These are phyloP conservation scores for Bombus waltoni DNA, from an alignment of 1,140 invertebrate genomes.

Conservation along the genomic window DNA sequence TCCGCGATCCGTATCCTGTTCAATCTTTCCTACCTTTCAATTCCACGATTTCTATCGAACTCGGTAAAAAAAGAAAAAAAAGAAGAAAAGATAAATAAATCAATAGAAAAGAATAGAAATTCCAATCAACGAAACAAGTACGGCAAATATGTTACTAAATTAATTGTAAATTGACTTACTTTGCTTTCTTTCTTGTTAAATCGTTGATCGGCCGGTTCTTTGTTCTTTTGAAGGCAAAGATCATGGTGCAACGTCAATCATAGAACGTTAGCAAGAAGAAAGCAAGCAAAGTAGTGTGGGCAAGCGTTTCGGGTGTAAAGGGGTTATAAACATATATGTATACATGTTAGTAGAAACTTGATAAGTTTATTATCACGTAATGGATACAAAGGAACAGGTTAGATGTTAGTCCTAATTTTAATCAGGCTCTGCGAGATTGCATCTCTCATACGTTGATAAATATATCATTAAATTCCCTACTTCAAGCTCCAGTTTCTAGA, in stretches of 20 bases:
- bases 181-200: constrained; percentile 58
- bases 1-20: not conserved
- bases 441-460: not conserved
- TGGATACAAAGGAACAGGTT: constrained; percentile 74
- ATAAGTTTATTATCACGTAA: constrained; percentile 78
- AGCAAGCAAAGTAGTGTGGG: constrained; percentile 59
- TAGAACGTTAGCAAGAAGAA: constrained; percentile 43
- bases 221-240: not conserved
- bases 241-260: not conserved
- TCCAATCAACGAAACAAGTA: too few relatives aligned
- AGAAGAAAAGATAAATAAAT: not conserved
- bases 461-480: not conserved
- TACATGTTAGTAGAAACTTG: constrained; percentile 77
- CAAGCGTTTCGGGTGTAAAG: constrained; percentile 36
- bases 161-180: constrained; percentile 14
- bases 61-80: not conserved
- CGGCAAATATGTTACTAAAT: not conserved
- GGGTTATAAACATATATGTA: constrained; percentile 66
- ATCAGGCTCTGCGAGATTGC: constrained; percentile 9
- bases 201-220: not conserved
- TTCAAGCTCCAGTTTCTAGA: not conserved
- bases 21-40: constrained; percentile 8
- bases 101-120: not conserved
- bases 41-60: not conserved
- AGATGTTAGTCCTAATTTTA: constrained; percentile 48